Conservation (phyloP, 2,888 invertebrate genomes). For the Machimus atricapillus region DNA sequence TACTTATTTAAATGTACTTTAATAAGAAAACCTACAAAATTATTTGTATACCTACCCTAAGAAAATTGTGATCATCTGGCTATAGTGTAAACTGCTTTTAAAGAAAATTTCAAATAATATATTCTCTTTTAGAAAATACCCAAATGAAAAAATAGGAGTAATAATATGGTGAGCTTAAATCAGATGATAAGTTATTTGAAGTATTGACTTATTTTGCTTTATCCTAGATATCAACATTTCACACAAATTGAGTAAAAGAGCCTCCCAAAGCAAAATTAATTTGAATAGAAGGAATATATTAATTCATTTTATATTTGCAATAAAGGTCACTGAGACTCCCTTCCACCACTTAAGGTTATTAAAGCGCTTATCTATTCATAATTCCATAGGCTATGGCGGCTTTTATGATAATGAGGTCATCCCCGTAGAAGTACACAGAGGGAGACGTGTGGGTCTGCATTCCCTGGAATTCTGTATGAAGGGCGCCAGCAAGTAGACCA, state of each 20-base stretch:
- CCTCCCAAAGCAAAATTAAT: background rate
- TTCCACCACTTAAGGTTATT: background rate
- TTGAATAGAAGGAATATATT: background rate
- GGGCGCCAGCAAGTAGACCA: constrained; percentile 7
- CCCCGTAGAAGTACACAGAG: background rate
- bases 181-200: background rate
- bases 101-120: too few species aligned
- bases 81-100: too few species aligned
- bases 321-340: background rate
- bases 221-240: background rate
- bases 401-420: background rate
- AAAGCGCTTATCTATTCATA: background rate
- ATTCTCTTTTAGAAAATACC: too few species aligned
- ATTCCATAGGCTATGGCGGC: background rate
- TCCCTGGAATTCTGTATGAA: background rate
- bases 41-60: too few species aligned
- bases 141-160: too few species aligned
- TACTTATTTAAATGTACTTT: too few species aligned
- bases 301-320: background rate
- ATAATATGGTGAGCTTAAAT: background rate
- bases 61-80: too few species aligned
- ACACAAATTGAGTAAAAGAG: background rate
- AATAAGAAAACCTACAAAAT: too few species aligned
- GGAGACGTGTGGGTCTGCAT: background rate
- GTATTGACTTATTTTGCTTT: background rate